Conservation (phyloP, 2,113 vertebrate species). For the Ammodramus savannarum region DNA sequence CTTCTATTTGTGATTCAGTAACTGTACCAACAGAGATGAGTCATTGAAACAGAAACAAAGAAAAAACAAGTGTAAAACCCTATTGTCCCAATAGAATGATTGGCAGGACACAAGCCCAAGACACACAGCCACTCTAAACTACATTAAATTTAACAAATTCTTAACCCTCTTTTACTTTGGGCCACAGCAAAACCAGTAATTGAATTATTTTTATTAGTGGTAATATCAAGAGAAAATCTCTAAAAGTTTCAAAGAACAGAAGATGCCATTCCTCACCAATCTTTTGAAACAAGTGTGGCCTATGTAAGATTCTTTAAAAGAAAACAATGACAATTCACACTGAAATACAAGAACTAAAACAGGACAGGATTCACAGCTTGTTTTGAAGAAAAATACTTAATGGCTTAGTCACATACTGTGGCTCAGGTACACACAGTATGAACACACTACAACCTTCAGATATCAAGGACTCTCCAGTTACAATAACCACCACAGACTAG, state of each 20-base stretch:
- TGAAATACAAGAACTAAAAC: not conserved
- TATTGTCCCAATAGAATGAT: not conserved
- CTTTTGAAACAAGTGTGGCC: not conserved
- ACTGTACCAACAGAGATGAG: not conserved
- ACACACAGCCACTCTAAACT: not conserved
- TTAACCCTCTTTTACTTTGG: not conserved
- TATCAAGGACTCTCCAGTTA: not conserved
- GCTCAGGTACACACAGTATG: not conserved
- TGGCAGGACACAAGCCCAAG: not conserved
- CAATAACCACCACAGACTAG: not conserved
- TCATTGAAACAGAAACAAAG: slow-evolving; percentile 10
- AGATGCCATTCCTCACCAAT: not conserved
- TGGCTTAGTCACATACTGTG: not conserved
- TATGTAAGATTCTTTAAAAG: not conserved
- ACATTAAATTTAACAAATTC: not conserved
- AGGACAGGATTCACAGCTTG: not conserved
- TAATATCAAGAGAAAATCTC: not conserved
- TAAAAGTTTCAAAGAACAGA: not conserved
- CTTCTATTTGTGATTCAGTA: slow-evolving; percentile 37
- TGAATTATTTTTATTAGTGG: not conserved
- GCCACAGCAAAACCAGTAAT: not conserved
- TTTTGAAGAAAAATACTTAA: not conserved
- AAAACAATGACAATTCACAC: not conserved
- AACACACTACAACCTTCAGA: not conserved
- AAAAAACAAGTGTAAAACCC: not conserved